phyloP scores from a whole-genome alignment of 2,888 invertebrate species.

The Ophioninae sp. region DNA sequence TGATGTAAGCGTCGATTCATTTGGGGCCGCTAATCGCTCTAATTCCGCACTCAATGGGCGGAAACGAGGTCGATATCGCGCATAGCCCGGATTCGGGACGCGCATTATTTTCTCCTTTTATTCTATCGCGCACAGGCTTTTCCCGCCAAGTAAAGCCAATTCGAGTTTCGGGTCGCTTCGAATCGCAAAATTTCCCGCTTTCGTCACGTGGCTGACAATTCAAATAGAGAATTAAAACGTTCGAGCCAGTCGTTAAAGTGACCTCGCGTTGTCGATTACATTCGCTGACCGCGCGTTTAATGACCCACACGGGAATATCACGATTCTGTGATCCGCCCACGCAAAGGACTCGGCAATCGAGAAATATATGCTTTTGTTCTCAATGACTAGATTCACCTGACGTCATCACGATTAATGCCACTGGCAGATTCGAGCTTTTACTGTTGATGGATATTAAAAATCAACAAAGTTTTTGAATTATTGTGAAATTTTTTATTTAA shows the following conservation, averaged over 20 bases:
- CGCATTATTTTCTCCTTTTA: neutral
- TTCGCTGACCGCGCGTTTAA: slow-evolving; percentile 21
- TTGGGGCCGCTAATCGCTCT: neutral
- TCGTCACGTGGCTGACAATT: neutral
- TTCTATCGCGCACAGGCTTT: neutral
- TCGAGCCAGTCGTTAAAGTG: slow-evolving; percentile 12
- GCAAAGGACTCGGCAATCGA: neutral
- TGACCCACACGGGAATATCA: slow-evolving; percentile 10
- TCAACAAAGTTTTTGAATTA: too few species aligned
- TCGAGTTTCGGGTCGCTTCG: neutral
- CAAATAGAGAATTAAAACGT: neutral
- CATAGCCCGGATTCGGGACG: neutral
- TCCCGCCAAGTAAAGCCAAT: neutral
- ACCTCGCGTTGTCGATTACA: neutral
- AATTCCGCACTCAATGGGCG: neutral
- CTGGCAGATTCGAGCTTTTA: neutral
- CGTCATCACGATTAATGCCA: neutral
- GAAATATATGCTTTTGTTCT: neutral
- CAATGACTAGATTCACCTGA: neutral
- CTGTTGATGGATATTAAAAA: too few species aligned
- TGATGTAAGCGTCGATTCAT: neutral
- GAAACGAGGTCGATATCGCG: neutral
- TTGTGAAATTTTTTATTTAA: neutral
- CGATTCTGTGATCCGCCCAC: slow-evolving; percentile 3
- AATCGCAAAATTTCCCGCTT: neutral